Percentiles rank a stretch among this genome's conserved stretches.
Conservation (phyloP, 1,140 invertebrate genomes). For the Pseudomyrmex sp. region DNA sequence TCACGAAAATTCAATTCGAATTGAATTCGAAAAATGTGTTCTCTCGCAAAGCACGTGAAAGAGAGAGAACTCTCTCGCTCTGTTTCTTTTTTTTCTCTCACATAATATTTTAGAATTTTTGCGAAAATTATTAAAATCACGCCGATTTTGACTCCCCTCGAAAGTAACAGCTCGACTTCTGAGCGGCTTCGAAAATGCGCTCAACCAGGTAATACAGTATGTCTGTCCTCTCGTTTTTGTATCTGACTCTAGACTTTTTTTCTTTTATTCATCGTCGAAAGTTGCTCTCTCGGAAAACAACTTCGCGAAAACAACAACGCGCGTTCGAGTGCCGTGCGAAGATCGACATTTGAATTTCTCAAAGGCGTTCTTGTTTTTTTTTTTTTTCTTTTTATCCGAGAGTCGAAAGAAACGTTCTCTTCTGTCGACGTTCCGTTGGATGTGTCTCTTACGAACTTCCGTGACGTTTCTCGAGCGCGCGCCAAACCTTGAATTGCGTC, state of each 20-base stretch:
- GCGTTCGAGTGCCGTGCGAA: background rate
- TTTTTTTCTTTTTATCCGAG: too few relatives aligned
- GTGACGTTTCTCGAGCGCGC: background rate
- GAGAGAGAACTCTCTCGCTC: background rate
- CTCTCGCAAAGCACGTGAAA: background rate
- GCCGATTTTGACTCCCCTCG: background rate
- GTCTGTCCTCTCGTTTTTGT: background rate
- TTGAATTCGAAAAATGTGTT: background rate
- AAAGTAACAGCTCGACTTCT: conserved; percentile 6
- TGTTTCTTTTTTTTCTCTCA: background rate
- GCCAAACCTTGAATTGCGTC: conserved; percentile 15
- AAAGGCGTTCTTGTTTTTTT: too few relatives aligned
- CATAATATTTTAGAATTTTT: background rate
- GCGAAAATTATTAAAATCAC: conserved; percentile 11
- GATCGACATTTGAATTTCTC: too few relatives aligned
- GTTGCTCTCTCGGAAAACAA: background rate
- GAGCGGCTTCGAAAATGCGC: conserved; percentile 26
- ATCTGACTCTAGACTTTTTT: background rate
- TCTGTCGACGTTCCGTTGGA: background rate
- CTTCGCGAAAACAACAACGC: background rate
- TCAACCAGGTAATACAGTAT: background rate
- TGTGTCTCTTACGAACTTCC: background rate
- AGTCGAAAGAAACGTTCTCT: background rate
- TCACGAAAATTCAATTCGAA: conserved; percentile 19
- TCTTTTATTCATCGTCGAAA: background rate